Conservation (phyloP, 1,140 invertebrate genomes). For the Pteromalus puparum region DNA sequence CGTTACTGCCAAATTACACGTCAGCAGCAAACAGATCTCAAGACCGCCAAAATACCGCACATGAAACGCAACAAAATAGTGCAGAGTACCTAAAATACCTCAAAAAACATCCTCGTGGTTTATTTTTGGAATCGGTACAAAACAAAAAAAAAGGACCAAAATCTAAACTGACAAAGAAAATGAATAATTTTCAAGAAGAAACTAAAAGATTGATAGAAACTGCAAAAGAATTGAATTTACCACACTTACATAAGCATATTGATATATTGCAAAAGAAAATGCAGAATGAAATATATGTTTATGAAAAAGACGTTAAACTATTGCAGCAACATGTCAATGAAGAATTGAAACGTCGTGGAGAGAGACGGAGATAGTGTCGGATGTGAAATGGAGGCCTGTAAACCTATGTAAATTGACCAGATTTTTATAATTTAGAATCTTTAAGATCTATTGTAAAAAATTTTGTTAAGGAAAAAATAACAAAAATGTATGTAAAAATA, state of each 20-base stretch:
- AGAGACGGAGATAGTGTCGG: neutral
- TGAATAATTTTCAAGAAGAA: neutral
- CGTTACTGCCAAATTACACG: neutral
- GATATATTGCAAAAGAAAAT: constrained; percentile 45
- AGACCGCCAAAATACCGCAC: neutral
- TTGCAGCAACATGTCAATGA: constrained; percentile 6
- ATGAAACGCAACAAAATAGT: neutral
- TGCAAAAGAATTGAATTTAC: constrained; percentile 26
- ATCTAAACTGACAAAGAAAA: neutral
- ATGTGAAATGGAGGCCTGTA: neutral
- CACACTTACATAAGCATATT: constrained; percentile 39
- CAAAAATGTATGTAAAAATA: constrained; percentile 4
- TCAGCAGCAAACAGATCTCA: neutral
- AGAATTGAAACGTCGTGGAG: constrained; percentile 16
- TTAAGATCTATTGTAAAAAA: constrained; percentile 37
- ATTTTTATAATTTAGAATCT: constrained; percentile 36
- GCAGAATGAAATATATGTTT: neutral
- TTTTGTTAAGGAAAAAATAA: constrained; percentile 33
- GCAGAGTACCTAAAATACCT: neutral
- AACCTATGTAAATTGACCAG: constrained; percentile 20
- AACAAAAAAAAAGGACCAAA: neutral
- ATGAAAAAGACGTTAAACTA: neutral
- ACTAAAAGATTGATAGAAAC: neutral
- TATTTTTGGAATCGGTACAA: neutral
- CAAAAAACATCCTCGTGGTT: too few species aligned